phyloP scores from a whole-genome alignment of 2,888 invertebrate species.

The Scotopteryx bipunctaria region DNA sequence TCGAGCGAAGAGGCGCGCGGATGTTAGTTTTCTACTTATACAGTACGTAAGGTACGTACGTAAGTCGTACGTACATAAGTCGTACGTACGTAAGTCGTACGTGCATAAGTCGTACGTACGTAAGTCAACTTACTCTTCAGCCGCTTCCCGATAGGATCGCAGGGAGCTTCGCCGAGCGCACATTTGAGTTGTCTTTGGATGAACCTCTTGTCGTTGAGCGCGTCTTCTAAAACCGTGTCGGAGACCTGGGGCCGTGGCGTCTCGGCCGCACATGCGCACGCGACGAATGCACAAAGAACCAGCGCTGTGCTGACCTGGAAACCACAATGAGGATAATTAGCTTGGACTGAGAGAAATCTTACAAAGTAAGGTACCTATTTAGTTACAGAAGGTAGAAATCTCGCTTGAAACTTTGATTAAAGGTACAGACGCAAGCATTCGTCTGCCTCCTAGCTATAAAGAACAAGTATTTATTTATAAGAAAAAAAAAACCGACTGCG shows the following conservation, averaged over 20 bases:
- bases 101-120: too few relatives aligned
- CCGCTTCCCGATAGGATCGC: conserved; percentile 88
- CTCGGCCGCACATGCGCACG: conserved; percentile 36
- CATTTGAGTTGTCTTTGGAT: conserved; percentile 89
- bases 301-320: conserved; percentile 56
- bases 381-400: background rate
- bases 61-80: too few relatives aligned
- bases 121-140: conserved; percentile 86
- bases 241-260: conserved; percentile 78
- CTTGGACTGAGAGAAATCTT: background rate
- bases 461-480: too few relatives aligned
- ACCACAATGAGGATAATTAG: conserved; percentile 10
- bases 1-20: too few relatives aligned
- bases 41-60: too few relatives aligned
- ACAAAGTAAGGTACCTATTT: background rate
- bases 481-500: too few relatives aligned
- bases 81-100: too few relatives aligned
- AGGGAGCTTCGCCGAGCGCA: conserved; percentile 88
- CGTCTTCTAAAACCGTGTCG: conserved; percentile 86
- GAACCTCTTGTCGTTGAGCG: conserved; percentile 87
- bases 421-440: too few relatives aligned
- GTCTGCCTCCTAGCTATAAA: too few relatives aligned
- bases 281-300: conserved; percentile 51
- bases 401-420: background rate
- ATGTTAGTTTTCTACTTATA: too few relatives aligned